A percentile compares a stretch with the other conserved stretches of the same genome.
These are phyloP conservation scores for Eristalinus aeneus DNA, from an alignment of 2,888 invertebrate genomes.

Conservation along the genomic window DNA sequence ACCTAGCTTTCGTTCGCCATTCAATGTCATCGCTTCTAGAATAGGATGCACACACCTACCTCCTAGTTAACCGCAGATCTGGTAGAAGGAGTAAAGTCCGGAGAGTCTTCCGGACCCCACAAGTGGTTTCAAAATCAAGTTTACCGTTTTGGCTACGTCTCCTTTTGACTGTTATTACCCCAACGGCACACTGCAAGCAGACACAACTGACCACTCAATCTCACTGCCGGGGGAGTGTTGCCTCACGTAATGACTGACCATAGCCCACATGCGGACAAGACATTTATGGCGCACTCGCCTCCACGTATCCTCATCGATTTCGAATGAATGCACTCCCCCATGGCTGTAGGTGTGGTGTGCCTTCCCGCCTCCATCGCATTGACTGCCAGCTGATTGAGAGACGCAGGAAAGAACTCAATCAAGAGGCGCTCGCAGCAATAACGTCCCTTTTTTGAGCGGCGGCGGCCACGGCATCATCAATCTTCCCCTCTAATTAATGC, in stretches of 20 bases:
- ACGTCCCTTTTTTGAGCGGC: not conserved
- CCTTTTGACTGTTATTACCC: no score
- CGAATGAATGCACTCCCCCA: not conserved
- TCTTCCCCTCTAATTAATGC: not conserved
- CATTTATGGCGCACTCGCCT: not conserved
- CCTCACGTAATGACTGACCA: not conserved
- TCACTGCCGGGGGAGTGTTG: not conserved
- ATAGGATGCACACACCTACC: no score
- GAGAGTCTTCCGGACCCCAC: no score
- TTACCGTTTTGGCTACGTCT: no score
- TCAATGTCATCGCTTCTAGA: no score
- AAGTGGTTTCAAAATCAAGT: no score
- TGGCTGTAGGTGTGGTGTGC: not conserved
- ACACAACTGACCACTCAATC: no score
- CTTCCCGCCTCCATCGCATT: not conserved
- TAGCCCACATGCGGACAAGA: not conserved
- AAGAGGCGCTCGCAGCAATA: not conserved
- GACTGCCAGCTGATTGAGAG: not conserved
- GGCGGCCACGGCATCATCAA: not conserved
- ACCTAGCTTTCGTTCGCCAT: no score
- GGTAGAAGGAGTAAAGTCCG: no score
- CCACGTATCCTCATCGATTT: not conserved
- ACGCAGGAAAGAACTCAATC: not conserved
- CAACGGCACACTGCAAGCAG: no score
- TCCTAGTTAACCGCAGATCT: no score